Conservation (phyloP, 2,888 invertebrate genomes). For the Patella caerulea region DNA sequence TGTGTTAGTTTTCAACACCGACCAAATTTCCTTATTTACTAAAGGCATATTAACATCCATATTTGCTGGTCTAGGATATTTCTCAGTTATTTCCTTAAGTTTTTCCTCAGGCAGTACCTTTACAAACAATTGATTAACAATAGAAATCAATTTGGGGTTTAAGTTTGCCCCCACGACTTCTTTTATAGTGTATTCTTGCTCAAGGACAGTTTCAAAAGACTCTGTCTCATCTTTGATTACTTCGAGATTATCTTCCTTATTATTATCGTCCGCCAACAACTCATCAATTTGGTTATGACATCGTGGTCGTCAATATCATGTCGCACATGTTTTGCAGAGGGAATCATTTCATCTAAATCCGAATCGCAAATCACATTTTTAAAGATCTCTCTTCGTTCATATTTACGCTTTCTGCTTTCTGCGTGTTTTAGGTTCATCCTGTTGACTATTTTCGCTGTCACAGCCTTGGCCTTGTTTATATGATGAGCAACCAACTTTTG, state of each 20-base stretch:
- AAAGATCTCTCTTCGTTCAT: too few species aligned
- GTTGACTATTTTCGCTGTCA: too few species aligned
- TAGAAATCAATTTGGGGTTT: background rate
- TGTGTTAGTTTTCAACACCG: background rate
- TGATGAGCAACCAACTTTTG: too few species aligned
- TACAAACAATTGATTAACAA: background rate
- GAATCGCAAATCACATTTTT: background rate
- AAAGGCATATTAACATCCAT: background rate
- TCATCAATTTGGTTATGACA: background rate
- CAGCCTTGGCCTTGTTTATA: too few species aligned
- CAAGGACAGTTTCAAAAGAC: background rate
- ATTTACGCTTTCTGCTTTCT: too few species aligned
- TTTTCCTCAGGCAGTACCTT: constrained; percentile 2
- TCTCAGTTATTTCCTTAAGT: background rate
- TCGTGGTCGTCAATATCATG: background rate
- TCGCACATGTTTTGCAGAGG: background rate
- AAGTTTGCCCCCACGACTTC: background rate
- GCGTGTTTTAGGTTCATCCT: too few species aligned
- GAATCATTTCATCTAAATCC: background rate
- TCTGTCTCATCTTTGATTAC: background rate
- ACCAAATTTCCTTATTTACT: constrained; percentile 1
- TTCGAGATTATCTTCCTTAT: background rate
- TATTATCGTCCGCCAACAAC: background rate
- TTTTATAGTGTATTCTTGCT: background rate
- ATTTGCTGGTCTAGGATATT: background rate